A percentile compares a stretch with the other conserved stretches of the same genome.
Evolutionary conservation across 2,113 vertebrate species (phyloP).

Genomic region (Tragelaphus strepsiceros): DNA sequence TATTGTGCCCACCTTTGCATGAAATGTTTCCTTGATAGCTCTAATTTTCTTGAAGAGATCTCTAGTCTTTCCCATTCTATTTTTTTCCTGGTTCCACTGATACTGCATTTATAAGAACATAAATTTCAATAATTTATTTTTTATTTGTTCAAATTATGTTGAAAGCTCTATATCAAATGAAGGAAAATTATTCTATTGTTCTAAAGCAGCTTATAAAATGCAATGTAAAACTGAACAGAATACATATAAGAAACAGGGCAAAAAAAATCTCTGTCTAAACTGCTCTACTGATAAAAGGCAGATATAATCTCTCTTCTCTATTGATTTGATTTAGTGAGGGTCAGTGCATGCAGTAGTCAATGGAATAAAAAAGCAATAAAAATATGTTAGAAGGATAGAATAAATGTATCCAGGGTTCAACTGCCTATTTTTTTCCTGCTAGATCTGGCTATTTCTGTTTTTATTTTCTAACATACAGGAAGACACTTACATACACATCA

Average conservation of each 20-base stretch:
- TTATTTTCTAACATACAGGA: neutral
- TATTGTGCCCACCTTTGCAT: neutral
- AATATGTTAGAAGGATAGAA: neutral
- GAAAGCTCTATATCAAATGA: neutral
- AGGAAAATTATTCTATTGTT: neutral
- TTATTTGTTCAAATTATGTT: neutral
- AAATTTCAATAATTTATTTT: constrained; percentile 6
- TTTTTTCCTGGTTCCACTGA: neutral
- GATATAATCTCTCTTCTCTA: neutral
- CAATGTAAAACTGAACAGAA: neutral
- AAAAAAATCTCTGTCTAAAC: neutral
- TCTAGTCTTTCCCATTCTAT: neutral
- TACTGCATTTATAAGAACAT: neutral
- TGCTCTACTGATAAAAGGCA: neutral
- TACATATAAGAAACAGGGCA: neutral
- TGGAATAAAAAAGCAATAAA: constrained; percentile 8
- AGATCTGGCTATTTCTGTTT: neutral
- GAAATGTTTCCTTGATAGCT: neutral
- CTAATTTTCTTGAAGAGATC: neutral
- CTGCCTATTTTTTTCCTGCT: neutral
- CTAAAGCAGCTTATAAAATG: neutral
- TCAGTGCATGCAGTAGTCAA: neutral
- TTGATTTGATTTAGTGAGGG: neutral
- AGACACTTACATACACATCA: neutral
- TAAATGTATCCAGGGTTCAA: neutral